Conservation (phyloP, 2,888 invertebrate genomes). For the Ferrisia virgata region DNA sequence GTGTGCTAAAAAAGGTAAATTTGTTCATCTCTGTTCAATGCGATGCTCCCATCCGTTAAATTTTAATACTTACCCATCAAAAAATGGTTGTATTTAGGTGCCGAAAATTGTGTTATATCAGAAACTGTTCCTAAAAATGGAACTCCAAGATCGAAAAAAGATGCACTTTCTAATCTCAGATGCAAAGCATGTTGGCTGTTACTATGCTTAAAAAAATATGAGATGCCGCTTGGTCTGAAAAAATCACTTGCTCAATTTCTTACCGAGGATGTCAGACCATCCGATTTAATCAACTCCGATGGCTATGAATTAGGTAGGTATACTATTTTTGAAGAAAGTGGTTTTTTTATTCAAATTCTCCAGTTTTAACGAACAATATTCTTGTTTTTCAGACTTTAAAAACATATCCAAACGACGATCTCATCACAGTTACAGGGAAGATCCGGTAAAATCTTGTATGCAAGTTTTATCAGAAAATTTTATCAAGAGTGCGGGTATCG, state of each 20-base stretch:
- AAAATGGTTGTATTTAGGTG: background rate
- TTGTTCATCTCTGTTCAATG: background rate
- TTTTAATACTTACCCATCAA: background rate
- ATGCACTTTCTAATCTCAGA: constrained; percentile 58
- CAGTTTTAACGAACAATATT: background rate
- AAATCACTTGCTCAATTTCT: constrained; percentile 67
- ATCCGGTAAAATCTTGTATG: constrained; percentile 31
- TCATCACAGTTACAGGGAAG: constrained; percentile 2
- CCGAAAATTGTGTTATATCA: constrained; percentile 33
- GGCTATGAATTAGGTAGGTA: background rate
- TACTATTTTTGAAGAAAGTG: too few species aligned
- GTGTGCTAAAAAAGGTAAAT: constrained; percentile 35
- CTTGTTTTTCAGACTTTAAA: background rate
- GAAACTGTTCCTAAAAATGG: constrained; percentile 16
- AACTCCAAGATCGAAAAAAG: constrained; percentile 33
- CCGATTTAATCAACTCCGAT: constrained; percentile 14
- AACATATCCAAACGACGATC: constrained; percentile 29
- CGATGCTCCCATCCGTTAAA: background rate
- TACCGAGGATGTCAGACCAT: constrained; percentile 57
- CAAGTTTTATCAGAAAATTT: constrained; percentile 35
- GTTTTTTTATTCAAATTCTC: background rate
- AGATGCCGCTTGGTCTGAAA: constrained; percentile 68
- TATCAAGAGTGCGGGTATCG: constrained; percentile 26
- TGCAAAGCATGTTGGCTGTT: constrained; percentile 86
- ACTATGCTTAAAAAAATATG: constrained; percentile 75